A percentile compares a stretch with the other conserved stretches of the same genome.
These are phyloP conservation scores for Orthosia cruda DNA, from an alignment of 2,888 invertebrate species.

Conservation along the genomic window DNA sequence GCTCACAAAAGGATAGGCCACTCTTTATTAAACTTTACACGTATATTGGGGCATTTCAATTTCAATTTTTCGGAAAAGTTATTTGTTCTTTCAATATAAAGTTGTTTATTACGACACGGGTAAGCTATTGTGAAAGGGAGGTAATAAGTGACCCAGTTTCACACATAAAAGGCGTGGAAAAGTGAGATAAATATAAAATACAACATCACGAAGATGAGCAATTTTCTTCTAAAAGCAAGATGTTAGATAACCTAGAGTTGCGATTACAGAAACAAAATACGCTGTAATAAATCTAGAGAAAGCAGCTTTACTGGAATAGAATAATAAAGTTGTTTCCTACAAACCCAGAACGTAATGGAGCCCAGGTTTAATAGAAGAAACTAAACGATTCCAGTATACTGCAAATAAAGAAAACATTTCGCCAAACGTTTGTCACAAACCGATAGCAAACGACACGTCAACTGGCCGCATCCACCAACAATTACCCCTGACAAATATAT, in stretches of 20 bases:
- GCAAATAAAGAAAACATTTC: constrained; percentile 50
- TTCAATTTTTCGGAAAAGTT: constrained; percentile 59
- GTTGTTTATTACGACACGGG: constrained; percentile 50
- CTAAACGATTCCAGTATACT: constrained; percentile 41
- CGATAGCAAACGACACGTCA: constrained; percentile 49
- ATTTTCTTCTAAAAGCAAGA: constrained; percentile 51
- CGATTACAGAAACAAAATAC: constrained; percentile 42
- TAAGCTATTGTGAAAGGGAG: constrained; percentile 42
- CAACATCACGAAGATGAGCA: constrained; percentile 42
- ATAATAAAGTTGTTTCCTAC: constrained; percentile 53
- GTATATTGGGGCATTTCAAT: constrained; percentile 46
- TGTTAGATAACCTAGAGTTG: constrained; percentile 32
- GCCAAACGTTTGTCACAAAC: constrained; percentile 43
- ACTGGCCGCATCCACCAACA: constrained; percentile 45
- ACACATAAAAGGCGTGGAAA: constrained; percentile 50
- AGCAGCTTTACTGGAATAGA: constrained; percentile 46
- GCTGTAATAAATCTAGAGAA: constrained; percentile 52
- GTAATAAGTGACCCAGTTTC: constrained; percentile 56
- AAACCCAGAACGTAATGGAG: constrained; percentile 34
- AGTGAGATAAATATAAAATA: constrained; percentile 54
- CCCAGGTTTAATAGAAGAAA: constrained; percentile 51
- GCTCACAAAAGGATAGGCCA: constrained; percentile 41
- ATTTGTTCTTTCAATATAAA: constrained; percentile 63
- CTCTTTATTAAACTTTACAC: constrained; percentile 58
- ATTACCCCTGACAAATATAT: constrained; percentile 67